Evolutionary conservation across 2,888 invertebrate species (phyloP).

Genomic region (Polydrusus pterygomalis): DNA sequence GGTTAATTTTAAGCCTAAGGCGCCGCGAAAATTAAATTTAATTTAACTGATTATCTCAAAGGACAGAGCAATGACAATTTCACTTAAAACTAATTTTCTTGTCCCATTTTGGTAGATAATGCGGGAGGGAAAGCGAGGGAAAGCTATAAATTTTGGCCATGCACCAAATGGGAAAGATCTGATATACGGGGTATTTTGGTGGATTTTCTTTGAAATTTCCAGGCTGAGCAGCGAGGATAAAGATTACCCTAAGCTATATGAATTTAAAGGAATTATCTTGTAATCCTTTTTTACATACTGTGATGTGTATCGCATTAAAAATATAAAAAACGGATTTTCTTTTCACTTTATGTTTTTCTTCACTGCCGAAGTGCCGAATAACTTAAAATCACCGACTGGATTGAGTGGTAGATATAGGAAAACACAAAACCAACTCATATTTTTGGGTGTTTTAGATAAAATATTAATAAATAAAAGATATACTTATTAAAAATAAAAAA

Average conservation of each 20-base stretch:
- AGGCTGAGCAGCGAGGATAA: background rate
- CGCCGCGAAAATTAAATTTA: constrained; percentile 7
- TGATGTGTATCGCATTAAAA: background rate
- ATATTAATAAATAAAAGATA: no score
- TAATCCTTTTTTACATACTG: background rate
- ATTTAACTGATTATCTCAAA: constrained; percentile 1
- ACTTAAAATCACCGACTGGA: no score
- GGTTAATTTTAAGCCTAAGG: background rate
- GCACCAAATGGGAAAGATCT: constrained; percentile 1
- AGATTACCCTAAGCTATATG: background rate
- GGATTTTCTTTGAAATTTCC: constrained; percentile 13
- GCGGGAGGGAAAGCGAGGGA: background rate
- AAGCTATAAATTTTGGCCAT: background rate
- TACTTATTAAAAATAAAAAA: no score
- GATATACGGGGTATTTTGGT: background rate
- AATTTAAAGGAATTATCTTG: constrained; percentile 1
- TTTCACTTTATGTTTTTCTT: no score
- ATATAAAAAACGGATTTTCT: background rate
- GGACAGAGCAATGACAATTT: constrained; percentile 7
- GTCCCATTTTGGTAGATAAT: constrained; percentile 10
- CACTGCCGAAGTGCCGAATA: no score
- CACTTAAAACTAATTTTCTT: constrained; percentile 24
- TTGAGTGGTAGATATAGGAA: no score
- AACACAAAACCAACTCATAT: no score
- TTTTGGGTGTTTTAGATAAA: no score